Conservation (phyloP, 2,888 invertebrate species). For the Oscheius myriophilus region DNA sequence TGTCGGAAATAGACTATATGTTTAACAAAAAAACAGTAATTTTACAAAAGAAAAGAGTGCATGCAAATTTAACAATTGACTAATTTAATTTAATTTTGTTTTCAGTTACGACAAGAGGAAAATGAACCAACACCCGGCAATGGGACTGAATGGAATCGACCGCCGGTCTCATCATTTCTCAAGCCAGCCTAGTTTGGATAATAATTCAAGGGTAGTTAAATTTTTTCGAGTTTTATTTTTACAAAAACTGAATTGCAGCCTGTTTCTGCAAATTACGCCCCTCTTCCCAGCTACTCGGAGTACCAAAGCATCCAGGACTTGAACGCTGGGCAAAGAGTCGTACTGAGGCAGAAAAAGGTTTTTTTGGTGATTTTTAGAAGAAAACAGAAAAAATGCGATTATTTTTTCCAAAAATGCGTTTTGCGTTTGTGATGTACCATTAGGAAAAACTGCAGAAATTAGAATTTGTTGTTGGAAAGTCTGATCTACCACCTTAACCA, state of each 20-base stretch:
- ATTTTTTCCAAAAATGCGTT: too few species aligned
- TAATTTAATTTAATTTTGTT: background rate
- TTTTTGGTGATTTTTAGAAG: too few species aligned
- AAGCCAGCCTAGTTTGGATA: slow-evolving; percentile 44
- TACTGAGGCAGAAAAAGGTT: slow-evolving; percentile 41
- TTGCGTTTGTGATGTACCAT: too few species aligned
- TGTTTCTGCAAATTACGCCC: slow-evolving; percentile 6
- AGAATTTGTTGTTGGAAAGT: too few species aligned
- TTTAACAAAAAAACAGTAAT: too few species aligned
- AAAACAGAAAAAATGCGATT: too few species aligned
- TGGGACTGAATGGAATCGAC: slow-evolving; percentile 60
- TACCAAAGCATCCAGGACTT: slow-evolving; percentile 17
- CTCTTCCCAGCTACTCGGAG: slow-evolving; percentile 27
- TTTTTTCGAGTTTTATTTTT: background rate
- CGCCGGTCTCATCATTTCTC: slow-evolving; percentile 46
- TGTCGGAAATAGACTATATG: too few species aligned
- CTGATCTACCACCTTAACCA: too few species aligned
- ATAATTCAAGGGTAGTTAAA: background rate
- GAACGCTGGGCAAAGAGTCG: slow-evolving; percentile 16
- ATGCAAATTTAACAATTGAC: background rate
- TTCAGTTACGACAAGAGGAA: slow-evolving; percentile 18
- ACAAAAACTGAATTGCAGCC: slow-evolving; percentile 20
- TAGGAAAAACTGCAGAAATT: too few species aligned
- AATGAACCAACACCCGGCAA: slow-evolving; percentile 42
- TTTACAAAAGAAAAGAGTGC: too few species aligned